Base-by-base conservation (phyloP, 92 coral and sea anemone species). In the Phenganax stokvisi region DNA sequence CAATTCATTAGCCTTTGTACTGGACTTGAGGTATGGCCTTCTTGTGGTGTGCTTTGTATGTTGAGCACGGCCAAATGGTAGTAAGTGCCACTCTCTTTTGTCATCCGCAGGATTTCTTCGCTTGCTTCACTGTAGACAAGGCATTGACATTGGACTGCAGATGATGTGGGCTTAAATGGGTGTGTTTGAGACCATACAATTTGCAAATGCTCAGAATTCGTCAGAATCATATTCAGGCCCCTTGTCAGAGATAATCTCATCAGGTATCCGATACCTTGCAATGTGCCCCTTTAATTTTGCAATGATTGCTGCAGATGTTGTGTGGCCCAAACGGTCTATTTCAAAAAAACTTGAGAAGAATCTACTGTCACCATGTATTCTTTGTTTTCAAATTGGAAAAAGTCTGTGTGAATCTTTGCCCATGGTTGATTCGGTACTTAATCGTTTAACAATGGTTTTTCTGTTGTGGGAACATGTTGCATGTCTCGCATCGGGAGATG, bases 401-500 rank as follows among this genome's bases (percentile, higher is more conserved):
- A 6, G 6, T 59, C 65, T 3, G 77, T 31, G 11, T 10, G 58
- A 2, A 72, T 25, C 55, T 72, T 72, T 10, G 77, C 77, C 77
- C 77, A 72, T 8, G 77, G 77, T 56, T 0, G n/a, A 20, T 72
- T 17, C 9, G 55, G 77, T 10, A 72, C 13, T 28, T 72, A 1
- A 28, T 72, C 58, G 55, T 51, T 28, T 10, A 72, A 10, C 11
- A 25, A 56, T 13, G 56, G 30, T 13, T 72, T 11, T 72, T 72
- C 54, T 8, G 20, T 54, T 72, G 77, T 31, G 54, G 54, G 7
- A 72, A 28, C 3, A 1, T 75, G 80, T 61, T 51, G 80, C 80
- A 75, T 51, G 62, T 75, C 29, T 75, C 80, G 80, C 80, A 75
- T 28, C 51, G 51, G 80, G 29, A 51, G 10, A 75, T 55, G 56